These are phyloP conservation scores for Dasypus novemcinctus DNA, from an alignment of 2,113 vertebrate genomes.

Conservation along the genomic window DNA sequence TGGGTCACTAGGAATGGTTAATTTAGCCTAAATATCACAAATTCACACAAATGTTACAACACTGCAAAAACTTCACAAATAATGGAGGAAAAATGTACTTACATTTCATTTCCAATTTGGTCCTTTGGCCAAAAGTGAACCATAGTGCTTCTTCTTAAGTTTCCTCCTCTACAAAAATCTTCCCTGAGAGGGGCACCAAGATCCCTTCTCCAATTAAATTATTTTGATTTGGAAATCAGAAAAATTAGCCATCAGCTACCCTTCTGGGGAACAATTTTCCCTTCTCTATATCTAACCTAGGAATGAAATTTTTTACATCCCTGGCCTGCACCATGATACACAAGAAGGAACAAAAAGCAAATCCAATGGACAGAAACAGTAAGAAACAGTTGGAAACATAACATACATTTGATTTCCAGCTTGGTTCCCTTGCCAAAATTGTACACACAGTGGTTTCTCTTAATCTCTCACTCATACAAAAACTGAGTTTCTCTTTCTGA, in stretches of 20 bases:
- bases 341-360: background rate
- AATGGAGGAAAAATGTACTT: slow-evolving; percentile 61
- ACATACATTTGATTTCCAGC: slow-evolving; percentile 64
- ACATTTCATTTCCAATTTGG: slow-evolving; percentile 64
- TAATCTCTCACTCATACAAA: slow-evolving; percentile 35
- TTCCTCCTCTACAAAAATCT: slow-evolving; percentile 46
- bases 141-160: slow-evolving; percentile 23
- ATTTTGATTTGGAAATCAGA: slow-evolving; percentile 41
- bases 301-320: background rate
- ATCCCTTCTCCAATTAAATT: background rate
- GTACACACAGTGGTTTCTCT: slow-evolving; percentile 46
- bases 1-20: background rate
- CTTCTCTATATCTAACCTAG: background rate
- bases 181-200: fast-evolving
- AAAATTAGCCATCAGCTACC: background rate
- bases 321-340: background rate
- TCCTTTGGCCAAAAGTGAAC: slow-evolving; percentile 40
- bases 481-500: slow-evolving; percentile 48
- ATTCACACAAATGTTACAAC: background rate
- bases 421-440: slow-evolving; percentile 52
- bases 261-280: background rate
- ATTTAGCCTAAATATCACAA: background rate
- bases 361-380: background rate
- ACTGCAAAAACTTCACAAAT: background rate
- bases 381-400: background rate